These are phyloP conservation scores for Dryobota labecula DNA, from an alignment of 2,888 invertebrate genomes.

Conservation along the genomic window DNA sequence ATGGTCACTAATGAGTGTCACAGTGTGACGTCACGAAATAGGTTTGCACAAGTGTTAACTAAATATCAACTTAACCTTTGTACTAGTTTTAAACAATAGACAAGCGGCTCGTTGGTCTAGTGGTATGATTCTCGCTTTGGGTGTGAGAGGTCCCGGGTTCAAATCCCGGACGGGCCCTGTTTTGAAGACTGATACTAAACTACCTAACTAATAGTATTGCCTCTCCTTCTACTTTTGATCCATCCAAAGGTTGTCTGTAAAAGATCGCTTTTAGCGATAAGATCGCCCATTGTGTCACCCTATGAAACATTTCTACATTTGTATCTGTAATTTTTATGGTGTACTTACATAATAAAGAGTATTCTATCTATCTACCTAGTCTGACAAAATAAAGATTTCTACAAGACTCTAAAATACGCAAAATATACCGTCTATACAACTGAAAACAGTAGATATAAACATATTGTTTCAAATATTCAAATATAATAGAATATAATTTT, in stretches of 20 bases:
- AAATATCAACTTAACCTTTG: not conserved
- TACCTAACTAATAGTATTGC: too few relatives aligned
- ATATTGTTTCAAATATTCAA: not conserved
- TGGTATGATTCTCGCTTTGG: slow-evolving; percentile 90
- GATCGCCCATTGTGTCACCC: too few relatives aligned
- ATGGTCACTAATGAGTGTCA: not conserved
- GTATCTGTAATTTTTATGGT: too few relatives aligned
- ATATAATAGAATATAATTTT: too few relatives aligned
- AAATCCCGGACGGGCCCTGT: slow-evolving; percentile 90
- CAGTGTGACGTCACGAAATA: slow-evolving; percentile 9
- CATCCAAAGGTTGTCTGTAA: too few relatives aligned
- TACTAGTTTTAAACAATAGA: not conserved
- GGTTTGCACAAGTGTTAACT: slow-evolving; percentile 16
- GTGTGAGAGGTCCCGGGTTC: slow-evolving; percentile 90
- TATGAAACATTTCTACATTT: too few relatives aligned
- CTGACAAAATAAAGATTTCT: not conserved
- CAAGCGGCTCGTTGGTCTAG: slow-evolving; percentile 88
- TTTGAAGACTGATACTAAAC: slow-evolving; percentile 23
- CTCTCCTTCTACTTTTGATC: too few relatives aligned
- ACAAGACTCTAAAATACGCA: not conserved
- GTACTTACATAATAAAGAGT: too few relatives aligned
- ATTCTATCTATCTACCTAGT: not conserved
- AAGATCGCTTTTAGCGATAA: too few relatives aligned
- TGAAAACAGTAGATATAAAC: not conserved
- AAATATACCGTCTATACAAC: not conserved